Evolutionary conservation across 2,888 invertebrate genomes (phyloP), one percentile per base, ranked within the genome.

Genomic region (Bugula neritina): DNA sequence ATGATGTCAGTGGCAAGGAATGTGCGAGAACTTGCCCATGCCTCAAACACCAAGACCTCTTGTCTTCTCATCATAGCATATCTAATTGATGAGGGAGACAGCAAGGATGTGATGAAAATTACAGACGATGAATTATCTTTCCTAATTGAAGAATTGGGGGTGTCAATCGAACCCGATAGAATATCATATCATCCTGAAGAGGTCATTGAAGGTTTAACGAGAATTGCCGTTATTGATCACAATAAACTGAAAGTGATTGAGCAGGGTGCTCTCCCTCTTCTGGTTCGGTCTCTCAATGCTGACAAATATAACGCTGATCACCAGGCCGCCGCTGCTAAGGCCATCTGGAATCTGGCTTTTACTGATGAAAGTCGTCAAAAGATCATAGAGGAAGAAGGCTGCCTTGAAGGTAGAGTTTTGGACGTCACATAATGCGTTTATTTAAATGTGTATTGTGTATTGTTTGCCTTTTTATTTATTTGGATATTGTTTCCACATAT

Each of bases 261-360:
- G 27, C 27, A 13, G 13, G 63, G 63, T 13, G 31, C 27, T 31
- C 63, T 63, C 31, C 21, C 21, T 10, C 31, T 29, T 21, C 31
- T 63, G 31, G 34, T 13, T 17, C 27, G 31, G 31, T 63, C 63
- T 13, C 63, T 63, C 2, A 63, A 31, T 27, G 25, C 63, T 25
- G 63, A 25, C 5, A 63, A 63, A 31, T 63, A 13, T 3, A 13
- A 31, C 31, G 27, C 63, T 17, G 34, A 2, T 13, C 25, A 13
- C 13, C 63, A 63, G 3, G 31, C 25, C 27, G 63, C 31, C 5
- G 63, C 63, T 63, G 63, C 31, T 31, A 63, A 31, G 27, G 63
- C 63, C 5, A 25, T 63, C 2, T 63, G 63, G 63, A 63, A 63
- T 31, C 31, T 63, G 63, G 63, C 63, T 29, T 63, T 63, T n/a